A percentile compares a stretch with the other conserved stretches of the same genome.
These are phyloP conservation scores for Falco berigora DNA, from an alignment of 2,797 vertebrate genomes.

Conservation along the genomic window DNA sequence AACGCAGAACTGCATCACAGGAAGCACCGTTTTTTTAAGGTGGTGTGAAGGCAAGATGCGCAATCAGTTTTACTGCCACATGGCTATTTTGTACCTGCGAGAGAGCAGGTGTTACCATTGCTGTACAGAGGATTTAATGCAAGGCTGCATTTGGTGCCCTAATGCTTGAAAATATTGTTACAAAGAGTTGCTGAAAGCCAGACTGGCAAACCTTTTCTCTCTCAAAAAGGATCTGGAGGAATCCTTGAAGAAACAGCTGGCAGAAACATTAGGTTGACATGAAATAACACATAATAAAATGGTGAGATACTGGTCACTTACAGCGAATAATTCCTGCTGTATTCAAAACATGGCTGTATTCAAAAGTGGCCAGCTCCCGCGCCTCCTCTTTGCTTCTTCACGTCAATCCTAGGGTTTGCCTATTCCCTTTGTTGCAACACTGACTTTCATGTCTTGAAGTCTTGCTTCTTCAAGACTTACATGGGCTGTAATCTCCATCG, in stretches of 20 bases:
- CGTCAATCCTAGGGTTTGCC: neutral
- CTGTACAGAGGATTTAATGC: neutral
- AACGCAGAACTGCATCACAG: neutral
- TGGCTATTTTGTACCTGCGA: neutral
- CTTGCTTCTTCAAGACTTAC: neutral
- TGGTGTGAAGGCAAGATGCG: neutral
- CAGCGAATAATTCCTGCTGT: neutral
- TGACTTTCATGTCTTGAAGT: neutral
- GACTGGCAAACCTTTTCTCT: neutral
- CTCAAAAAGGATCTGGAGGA: neutral
- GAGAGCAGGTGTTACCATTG: neutral
- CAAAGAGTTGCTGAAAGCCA: neutral
- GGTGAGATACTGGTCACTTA: neutral
- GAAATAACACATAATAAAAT: neutral
- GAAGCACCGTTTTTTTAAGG: neutral
- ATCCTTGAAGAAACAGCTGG: neutral
- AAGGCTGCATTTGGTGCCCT: neutral
- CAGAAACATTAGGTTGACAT: neutral
- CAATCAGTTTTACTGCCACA: neutral
- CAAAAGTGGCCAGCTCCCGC: neutral
- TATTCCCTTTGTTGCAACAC: neutral
- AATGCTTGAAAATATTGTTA: neutral
- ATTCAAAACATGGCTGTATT: neutral
- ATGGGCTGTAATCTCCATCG: neutral
- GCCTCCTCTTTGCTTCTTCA: neutral